Conservation (phyloP, 2,888 invertebrate species). For the Leptura quadrifasciata region DNA sequence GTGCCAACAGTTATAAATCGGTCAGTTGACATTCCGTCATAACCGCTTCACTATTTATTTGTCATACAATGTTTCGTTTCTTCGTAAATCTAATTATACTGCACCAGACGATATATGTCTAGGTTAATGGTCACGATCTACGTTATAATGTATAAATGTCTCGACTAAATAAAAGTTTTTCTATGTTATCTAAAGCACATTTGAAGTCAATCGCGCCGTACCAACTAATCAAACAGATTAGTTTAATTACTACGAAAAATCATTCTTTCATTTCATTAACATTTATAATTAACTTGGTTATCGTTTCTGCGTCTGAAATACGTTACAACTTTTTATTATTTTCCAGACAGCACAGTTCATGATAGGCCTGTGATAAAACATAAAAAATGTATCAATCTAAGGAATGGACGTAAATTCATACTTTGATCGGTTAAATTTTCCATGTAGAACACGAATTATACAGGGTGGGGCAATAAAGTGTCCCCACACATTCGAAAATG, state of each 20-base stretch:
- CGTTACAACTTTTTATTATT: not conserved
- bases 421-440: no score
- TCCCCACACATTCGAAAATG: no score
- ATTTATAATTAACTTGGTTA: constrained; percentile 5
- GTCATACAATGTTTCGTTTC: no score
- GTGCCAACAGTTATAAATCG: not conserved
- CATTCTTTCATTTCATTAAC: not conserved
- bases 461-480: no score
- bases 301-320: not conserved
- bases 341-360: not conserved
- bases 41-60: no score
- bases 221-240: constrained; percentile 22
- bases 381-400: not conserved
- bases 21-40: not conserved
- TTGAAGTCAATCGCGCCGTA: not conserved
- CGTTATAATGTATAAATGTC: not conserved
- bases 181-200: not conserved
- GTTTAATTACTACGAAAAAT: constrained; percentile 9
- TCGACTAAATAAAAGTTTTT: not conserved
- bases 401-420: no score
- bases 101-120: not conserved
- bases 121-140: not conserved
- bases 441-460: no score
- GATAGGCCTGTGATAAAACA: not conserved
- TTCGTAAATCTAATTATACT: not conserved